These are phyloP conservation scores for Pseudobourletiella spinata DNA, from an alignment of 1,140 invertebrate species.

Conservation along the genomic window DNA sequence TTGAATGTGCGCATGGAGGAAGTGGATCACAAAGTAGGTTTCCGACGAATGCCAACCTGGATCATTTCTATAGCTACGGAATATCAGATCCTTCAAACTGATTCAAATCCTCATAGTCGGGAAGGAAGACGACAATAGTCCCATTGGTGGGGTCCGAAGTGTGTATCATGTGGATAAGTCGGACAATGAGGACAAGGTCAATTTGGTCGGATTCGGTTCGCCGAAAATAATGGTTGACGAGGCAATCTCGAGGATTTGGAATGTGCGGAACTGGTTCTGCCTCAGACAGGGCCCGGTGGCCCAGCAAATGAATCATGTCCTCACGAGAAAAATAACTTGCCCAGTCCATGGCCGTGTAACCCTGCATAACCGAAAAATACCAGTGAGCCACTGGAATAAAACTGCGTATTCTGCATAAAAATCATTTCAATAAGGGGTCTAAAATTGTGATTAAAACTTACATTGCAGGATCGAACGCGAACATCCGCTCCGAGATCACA, in stretches of 20 bases:
- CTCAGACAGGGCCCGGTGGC: not conserved
- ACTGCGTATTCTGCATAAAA: too few species aligned
- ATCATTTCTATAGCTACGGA: slow-evolving; percentile 31
- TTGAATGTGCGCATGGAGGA: slow-evolving; percentile 71
- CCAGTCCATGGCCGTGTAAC: not conserved
- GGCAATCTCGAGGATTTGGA: not conserved
- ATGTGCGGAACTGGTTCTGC: not conserved
- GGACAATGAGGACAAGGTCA: not conserved
- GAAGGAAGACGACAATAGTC: slow-evolving; percentile 82
- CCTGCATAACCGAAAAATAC: too few species aligned
- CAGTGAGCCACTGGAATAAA: too few species aligned
- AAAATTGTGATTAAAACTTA: too few species aligned
- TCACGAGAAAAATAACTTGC: not conserved
- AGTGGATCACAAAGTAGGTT: slow-evolving; percentile 48
- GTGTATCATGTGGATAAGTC: slow-evolving; percentile 20
- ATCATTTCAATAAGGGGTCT: too few species aligned
- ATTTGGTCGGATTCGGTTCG: not conserved
- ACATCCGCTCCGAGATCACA: not conserved
- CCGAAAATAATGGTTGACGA: not conserved
- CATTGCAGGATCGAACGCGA: not conserved
- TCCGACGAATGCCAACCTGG: not conserved
- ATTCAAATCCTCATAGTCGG: slow-evolving; percentile 89
- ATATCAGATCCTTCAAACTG: slow-evolving; percentile 58
- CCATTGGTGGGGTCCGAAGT: slow-evolving; percentile 43
- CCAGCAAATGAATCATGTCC: not conserved